These are phyloP conservation scores for Hydractinia echinata DNA, from an alignment of 30 jellyfish, hydroid and myxozoan genomes.

Conservation along the genomic window DNA sequence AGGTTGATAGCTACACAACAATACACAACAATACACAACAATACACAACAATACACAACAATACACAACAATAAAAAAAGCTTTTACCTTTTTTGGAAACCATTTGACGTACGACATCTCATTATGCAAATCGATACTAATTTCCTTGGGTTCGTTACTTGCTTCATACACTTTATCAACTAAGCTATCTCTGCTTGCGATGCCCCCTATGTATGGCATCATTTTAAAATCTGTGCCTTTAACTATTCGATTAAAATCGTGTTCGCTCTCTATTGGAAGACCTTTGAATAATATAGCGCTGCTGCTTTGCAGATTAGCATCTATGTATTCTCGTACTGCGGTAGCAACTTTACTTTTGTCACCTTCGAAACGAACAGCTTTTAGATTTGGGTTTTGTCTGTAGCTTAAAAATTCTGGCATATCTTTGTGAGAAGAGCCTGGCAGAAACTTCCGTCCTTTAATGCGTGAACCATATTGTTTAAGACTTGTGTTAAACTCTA, in stretches of 20 bases:
- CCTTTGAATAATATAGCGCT: conserved; percentile 61
- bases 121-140: conserved; percentile 66
- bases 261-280: conserved; percentile 41
- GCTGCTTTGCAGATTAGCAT: conserved; percentile 25
- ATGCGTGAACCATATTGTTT: background rate
- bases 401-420: conserved; percentile 51
- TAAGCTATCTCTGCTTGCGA: conserved; percentile 46
- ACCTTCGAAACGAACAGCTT: conserved; percentile 39
- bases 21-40: too few species aligned
- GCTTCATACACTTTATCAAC: conserved; percentile 51
- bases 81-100: conserved; percentile 53
- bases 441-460: conserved; percentile 49
- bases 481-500: too few species aligned
- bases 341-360: conserved; percentile 42
- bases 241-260: conserved; percentile 47
- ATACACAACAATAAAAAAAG: too few species aligned
- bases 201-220: conserved; percentile 59
- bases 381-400: conserved; percentile 40
- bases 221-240: conserved; percentile 38
- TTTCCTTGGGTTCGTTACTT: conserved; percentile 73
- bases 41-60: too few species aligned
- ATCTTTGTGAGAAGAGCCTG: conserved; percentile 49
- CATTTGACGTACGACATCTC: conserved; percentile 63
- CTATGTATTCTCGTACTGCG: conserved; percentile 42
- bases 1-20: too few species aligned